phyloP scores from a whole-genome alignment of 1,140 invertebrate genomes.

The Dreissena polymorpha region DNA sequence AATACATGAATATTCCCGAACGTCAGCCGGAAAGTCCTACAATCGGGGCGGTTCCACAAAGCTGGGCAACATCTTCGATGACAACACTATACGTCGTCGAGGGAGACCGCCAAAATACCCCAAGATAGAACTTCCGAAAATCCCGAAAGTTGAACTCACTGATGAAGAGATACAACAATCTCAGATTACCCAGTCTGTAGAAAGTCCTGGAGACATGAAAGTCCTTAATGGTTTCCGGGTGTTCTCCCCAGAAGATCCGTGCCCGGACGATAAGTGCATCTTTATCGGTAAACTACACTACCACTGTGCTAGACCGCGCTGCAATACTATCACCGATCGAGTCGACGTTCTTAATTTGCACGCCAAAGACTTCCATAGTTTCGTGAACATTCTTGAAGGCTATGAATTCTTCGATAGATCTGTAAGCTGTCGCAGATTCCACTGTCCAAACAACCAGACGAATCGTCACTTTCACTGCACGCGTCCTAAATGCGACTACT shows the following conservation, averaged over 20 bases:
- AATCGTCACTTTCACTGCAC: constrained; percentile 90
- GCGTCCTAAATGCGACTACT: constrained; percentile 86
- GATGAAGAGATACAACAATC: constrained; percentile 72
- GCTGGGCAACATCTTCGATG: constrained; percentile 37
- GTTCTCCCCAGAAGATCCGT: constrained; percentile 82
- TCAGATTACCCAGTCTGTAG: constrained; percentile 29
- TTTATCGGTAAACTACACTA: constrained; percentile 84
- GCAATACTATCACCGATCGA: constrained; percentile 86
- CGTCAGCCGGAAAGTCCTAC: constrained; percentile 64
- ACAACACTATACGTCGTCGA: constrained; percentile 66
- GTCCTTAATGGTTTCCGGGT: constrained; percentile 81
- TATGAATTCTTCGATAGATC: constrained; percentile 91
- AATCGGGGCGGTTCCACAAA: constrained; percentile 36
- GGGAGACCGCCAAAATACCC: constrained; percentile 78
- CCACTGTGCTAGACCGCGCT: constrained; percentile 89
- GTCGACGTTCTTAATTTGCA: constrained; percentile 86
- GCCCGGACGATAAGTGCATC: constrained; percentile 85
- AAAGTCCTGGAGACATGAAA: constrained; percentile 52
- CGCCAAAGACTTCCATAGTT: no score
- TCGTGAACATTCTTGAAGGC: no score
- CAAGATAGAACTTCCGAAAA: constrained; percentile 70
- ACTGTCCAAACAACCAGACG: constrained; percentile 86
- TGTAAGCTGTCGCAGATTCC: constrained; percentile 87
- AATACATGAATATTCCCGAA: constrained; percentile 86
- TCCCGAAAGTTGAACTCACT: constrained; percentile 75